Conservation (phyloP, 2,888 invertebrate genomes). For the Allacma fusca region DNA sequence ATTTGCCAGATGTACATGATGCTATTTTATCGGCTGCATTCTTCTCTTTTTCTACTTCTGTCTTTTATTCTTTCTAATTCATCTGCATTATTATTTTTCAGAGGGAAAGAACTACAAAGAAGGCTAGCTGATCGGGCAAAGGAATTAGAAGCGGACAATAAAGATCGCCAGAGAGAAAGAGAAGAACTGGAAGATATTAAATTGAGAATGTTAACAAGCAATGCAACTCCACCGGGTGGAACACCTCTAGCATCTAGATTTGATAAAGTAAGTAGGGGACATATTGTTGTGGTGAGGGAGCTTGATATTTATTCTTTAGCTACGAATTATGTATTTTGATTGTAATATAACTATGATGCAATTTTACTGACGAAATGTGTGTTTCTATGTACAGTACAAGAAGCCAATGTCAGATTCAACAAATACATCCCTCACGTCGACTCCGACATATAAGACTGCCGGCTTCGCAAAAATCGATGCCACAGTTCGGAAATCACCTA, state of each 20-base stretch:
- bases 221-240: slow-evolving; percentile 65
- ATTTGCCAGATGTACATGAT: too few species aligned
- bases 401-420: slow-evolving; percentile 56
- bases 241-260: slow-evolving; percentile 66
- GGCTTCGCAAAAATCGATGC: slow-evolving; percentile 27
- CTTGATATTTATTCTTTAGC: too few species aligned
- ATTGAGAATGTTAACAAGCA: slow-evolving; percentile 69
- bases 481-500: slow-evolving; percentile 43
- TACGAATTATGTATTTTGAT: too few species aligned
- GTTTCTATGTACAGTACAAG: slow-evolving; percentile 56
- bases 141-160: slow-evolving; percentile 89
- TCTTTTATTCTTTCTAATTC: too few species aligned
- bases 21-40: too few species aligned
- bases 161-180: slow-evolving; percentile 88
- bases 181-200: slow-evolving; percentile 87
- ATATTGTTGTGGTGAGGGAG: too few species aligned
- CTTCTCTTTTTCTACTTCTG: not conserved
- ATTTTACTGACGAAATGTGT: too few species aligned
- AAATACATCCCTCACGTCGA: slow-evolving; percentile 39
- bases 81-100: too few species aligned
- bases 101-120: slow-evolving; percentile 86
- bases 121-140: slow-evolving; percentile 91
- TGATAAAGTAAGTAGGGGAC: slow-evolving; percentile 62
- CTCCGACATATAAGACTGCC: slow-evolving; percentile 31
- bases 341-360: too few species aligned